These are phyloP conservation scores for Leptestheria dahalacensis DNA, from an alignment of 1,140 invertebrate genomes.

Conservation along the genomic window DNA sequence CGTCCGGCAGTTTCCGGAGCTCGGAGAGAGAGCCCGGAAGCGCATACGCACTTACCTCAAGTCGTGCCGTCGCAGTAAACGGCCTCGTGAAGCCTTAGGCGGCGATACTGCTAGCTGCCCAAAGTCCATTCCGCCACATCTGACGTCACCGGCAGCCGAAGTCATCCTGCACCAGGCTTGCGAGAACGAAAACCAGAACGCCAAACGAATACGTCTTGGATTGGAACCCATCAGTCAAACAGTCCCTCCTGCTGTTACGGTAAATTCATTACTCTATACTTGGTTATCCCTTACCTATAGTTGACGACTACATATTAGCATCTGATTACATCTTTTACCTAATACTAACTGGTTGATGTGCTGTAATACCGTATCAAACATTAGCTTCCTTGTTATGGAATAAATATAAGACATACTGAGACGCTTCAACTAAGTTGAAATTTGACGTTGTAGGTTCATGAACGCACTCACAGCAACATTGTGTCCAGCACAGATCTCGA, in stretches of 20 bases:
- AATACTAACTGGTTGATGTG: no score
- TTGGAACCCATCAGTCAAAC: slow-evolving; percentile 83
- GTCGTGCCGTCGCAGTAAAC: slow-evolving; percentile 83
- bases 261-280: no score
- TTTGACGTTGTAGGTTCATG: not conserved
- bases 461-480: not conserved
- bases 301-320: no score
- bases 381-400: no score
- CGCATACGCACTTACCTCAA: slow-evolving; percentile 89
- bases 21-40: slow-evolving; percentile 82
- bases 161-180: slow-evolving; percentile 87
- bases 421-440: no score
- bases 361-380: no score
- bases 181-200: slow-evolving; percentile 92
- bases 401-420: no score
- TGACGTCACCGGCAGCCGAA: slow-evolving; percentile 90
- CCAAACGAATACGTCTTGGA: slow-evolving; percentile 86
- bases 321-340: no score
- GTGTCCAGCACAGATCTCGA: not conserved
- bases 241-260: slow-evolving; percentile 38
- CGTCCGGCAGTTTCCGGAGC: slow-evolving; percentile 90
- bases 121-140: slow-evolving; percentile 82
- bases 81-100: slow-evolving; percentile 51
- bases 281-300: no score
- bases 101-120: slow-evolving; percentile 32